Evolutionary conservation across 2,113 vertebrate genomes (phyloP).

Genomic region (Oncorhynchus kisutch): DNA sequence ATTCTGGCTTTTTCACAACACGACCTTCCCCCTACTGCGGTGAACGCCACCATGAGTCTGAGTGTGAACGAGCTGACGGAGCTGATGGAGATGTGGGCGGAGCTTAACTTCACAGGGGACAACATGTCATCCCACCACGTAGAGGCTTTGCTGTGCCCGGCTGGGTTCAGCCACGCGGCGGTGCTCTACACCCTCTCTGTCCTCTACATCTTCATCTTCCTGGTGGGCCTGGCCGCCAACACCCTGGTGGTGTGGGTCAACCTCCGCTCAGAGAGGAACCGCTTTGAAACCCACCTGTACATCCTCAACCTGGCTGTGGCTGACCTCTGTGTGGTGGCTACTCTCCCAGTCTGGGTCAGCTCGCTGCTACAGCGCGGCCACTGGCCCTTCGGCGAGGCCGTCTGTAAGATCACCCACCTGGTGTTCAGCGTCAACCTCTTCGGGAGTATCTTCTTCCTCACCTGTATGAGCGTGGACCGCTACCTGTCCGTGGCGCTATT

Average conservation of each 20-base stretch:
- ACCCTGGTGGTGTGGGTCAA: slow-evolving; percentile 87
- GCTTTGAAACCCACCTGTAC: slow-evolving; percentile 88
- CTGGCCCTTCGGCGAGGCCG: slow-evolving; percentile 86
- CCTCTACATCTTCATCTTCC: slow-evolving; percentile 88
- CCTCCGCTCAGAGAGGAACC: slow-evolving; percentile 78
- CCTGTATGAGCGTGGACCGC: slow-evolving; percentile 89
- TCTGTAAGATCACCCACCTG: slow-evolving; percentile 86
- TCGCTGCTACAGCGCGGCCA: slow-evolving; percentile 85
- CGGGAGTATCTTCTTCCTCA: slow-evolving; percentile 90
- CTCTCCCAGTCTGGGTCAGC: slow-evolving; percentile 85
- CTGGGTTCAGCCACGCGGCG: slow-evolving; percentile 68
- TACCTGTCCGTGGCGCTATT: slow-evolving; percentile 80
- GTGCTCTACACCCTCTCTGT: slow-evolving; percentile 81
- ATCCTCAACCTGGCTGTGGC: slow-evolving; percentile 87
- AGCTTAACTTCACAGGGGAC: slow-evolving; percentile 79
- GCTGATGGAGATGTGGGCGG: slow-evolving; percentile 72
- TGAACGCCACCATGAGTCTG: slow-evolving; percentile 52
- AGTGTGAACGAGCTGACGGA: slow-evolving; percentile 62
- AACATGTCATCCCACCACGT: slow-evolving; percentile 77
- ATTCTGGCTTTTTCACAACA: background rate
- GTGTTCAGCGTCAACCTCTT: slow-evolving; percentile 91
- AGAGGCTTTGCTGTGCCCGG: slow-evolving; percentile 75
- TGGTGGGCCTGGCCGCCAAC: slow-evolving; percentile 85
- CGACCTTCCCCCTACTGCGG: too few relatives aligned
- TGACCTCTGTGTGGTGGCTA: slow-evolving; percentile 85